phyloP scores from a whole-genome alignment of 2,113 vertebrate genomes.

The Sander vitreus region DNA sequence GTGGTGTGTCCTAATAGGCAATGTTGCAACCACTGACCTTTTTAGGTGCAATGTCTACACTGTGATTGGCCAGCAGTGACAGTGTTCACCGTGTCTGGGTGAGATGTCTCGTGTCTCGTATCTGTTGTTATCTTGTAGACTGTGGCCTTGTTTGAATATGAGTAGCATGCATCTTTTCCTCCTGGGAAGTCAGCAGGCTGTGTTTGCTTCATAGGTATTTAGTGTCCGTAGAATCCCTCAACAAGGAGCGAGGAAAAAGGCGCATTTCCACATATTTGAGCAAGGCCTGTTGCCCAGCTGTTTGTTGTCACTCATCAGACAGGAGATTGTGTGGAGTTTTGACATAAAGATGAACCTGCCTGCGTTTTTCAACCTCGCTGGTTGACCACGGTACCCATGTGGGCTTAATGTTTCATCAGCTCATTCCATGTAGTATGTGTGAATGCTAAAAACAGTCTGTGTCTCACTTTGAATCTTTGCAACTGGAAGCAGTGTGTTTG shows the following conservation, averaged over 20 bases:
- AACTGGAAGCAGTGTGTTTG: not conserved
- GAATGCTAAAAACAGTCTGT: not conserved
- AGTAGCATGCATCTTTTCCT: slow-evolving; percentile 41
- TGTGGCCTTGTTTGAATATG: slow-evolving; percentile 32
- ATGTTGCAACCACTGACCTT: slow-evolving; percentile 31
- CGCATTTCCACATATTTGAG: slow-evolving; percentile 42
- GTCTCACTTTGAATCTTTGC: not conserved
- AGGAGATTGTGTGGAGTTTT: slow-evolving; percentile 67
- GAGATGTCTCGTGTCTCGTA: slow-evolving; percentile 10
- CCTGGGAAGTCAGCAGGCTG: not conserved
- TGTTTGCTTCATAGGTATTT: not conserved
- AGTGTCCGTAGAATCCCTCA: not conserved
- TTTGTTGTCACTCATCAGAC: slow-evolving; percentile 44
- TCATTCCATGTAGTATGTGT: not conserved
- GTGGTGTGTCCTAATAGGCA: slow-evolving; percentile 18
- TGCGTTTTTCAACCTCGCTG: not conserved
- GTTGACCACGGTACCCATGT: not conserved
- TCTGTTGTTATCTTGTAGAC: slow-evolving; percentile 15
- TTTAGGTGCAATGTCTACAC: not conserved
- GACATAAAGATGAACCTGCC: not conserved
- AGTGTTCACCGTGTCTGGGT: slow-evolving; percentile 3
- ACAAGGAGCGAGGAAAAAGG: not conserved
- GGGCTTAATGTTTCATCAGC: too few species aligned
- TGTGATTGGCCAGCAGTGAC: slow-evolving; percentile 15
- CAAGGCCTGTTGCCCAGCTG: slow-evolving; percentile 8